A percentile compares a stretch with the other conserved stretches of the same genome.
Conservation (phyloP, 1,140 invertebrate genomes). For the Asobara japonica region DNA sequence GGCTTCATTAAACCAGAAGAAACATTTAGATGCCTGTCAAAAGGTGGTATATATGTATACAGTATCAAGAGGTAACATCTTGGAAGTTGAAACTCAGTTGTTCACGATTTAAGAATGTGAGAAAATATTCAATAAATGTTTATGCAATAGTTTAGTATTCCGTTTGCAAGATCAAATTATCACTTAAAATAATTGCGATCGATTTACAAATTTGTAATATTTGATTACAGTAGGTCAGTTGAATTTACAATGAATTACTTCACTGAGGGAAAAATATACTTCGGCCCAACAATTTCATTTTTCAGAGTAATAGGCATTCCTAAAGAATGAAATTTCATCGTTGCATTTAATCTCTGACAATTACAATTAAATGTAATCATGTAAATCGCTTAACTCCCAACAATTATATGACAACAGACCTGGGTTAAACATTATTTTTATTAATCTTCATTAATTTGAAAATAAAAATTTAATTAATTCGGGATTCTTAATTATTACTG, state of each 20-base stretch:
- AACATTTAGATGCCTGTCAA: background rate
- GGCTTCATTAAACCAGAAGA: background rate
- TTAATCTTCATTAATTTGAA: too few species aligned
- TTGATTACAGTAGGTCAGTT: background rate
- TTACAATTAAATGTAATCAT: too few species aligned
- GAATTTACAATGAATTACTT: background rate
- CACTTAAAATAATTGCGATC: background rate
- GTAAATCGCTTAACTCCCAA: too few species aligned
- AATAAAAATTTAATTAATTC: too few species aligned
- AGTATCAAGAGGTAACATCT: background rate
- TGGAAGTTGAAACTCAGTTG: background rate
- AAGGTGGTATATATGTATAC: background rate
- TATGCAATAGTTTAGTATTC: background rate
- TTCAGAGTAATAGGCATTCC: too few species aligned
- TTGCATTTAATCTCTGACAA: too few species aligned
- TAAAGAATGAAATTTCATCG: too few species aligned
- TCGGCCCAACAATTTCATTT: too few species aligned
- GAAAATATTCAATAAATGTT: conserved; percentile 7
- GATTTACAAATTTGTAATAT: background rate
- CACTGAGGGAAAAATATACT: too few species aligned
- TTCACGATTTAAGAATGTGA: background rate
- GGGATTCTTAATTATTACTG: too few species aligned
- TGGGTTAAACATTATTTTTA: too few species aligned
- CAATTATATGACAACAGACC: too few species aligned
- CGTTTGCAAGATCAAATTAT: background rate